Evolutionary conservation across 2,888 invertebrate species (phyloP).

Genomic region (Orthosia gracilis): DNA sequence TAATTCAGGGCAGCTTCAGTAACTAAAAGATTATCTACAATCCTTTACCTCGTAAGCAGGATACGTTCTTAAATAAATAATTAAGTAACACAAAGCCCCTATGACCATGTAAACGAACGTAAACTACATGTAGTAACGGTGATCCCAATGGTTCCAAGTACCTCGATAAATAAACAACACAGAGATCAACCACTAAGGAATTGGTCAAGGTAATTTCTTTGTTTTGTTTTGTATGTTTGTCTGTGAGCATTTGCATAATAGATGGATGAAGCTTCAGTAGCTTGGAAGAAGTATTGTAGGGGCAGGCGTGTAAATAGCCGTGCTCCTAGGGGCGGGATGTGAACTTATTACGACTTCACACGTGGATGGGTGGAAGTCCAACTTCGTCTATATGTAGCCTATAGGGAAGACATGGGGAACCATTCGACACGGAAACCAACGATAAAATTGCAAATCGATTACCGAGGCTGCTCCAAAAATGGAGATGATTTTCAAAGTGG

Average conservation of each 20-base stretch:
- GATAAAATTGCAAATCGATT: too few species aligned
- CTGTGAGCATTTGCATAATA: not conserved
- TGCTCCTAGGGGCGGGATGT: too few species aligned
- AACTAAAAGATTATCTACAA: slow-evolving; percentile 6
- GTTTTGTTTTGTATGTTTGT: not conserved
- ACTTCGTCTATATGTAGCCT: too few species aligned
- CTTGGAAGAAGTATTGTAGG: not conserved
- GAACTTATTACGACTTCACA: too few species aligned
- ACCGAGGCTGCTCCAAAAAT: too few species aligned
- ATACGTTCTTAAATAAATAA: slow-evolving; percentile 23
- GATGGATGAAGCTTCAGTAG: not conserved
- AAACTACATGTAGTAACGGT: slow-evolving; percentile 13
- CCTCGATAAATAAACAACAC: slow-evolving; percentile 35
- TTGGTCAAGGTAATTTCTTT: slow-evolving; percentile 22
- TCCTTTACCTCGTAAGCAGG: not conserved
- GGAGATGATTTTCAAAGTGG: too few species aligned
- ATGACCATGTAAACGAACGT: slow-evolving; percentile 12
- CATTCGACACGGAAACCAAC: too few species aligned
- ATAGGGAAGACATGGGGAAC: too few species aligned
- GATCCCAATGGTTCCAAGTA: slow-evolving; percentile 13
- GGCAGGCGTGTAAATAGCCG: too few species aligned
- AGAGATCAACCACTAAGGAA: slow-evolving; percentile 16
- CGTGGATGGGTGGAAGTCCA: too few species aligned
- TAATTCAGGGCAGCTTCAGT: not conserved
- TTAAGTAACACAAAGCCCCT: slow-evolving; percentile 16